Evolutionary conservation across 2,888 invertebrate genomes (phyloP).

Genomic region (Galeopsomyia nigrocyanea): DNA sequence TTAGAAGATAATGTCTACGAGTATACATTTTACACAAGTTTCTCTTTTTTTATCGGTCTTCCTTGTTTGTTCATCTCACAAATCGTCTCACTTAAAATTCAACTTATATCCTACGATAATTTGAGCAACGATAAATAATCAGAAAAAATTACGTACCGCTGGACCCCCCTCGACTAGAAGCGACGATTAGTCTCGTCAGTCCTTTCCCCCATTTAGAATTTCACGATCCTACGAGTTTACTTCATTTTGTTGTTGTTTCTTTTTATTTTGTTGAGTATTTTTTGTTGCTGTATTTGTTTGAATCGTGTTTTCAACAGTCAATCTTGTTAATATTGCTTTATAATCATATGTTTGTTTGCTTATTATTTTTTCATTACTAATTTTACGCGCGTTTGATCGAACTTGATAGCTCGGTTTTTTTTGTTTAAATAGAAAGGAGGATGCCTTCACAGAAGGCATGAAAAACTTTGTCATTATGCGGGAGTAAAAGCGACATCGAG

Average conservation of each 20-base stretch:
- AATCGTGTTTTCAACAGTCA: slow-evolving; percentile 22
- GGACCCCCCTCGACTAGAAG: slow-evolving; percentile 41
- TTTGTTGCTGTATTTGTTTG: not conserved
- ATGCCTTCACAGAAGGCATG: slow-evolving; percentile 45
- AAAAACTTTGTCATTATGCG: slow-evolving; percentile 26
- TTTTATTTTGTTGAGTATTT: slow-evolving; percentile 15
- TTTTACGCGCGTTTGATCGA: slow-evolving; percentile 37
- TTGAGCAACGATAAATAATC: slow-evolving; percentile 22
- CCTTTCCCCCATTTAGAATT: slow-evolving; percentile 30
- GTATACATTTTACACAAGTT: slow-evolving; percentile 37
- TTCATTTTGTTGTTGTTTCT: not conserved
- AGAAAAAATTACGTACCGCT: slow-evolving; percentile 19
- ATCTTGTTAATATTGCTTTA: slow-evolving; percentile 38
- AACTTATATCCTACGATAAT: slow-evolving; percentile 10
- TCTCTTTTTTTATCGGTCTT: not conserved
- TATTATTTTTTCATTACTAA: slow-evolving; percentile 38
- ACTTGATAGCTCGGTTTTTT: slow-evolving; percentile 27
- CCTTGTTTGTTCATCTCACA: not conserved
- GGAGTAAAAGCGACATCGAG: slow-evolving; percentile 3
- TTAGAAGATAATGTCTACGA: slow-evolving; percentile 13
- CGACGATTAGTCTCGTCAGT: slow-evolving; percentile 28
- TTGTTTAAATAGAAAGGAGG: not conserved
- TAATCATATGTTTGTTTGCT: slow-evolving; percentile 9
- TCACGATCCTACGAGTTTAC: slow-evolving; percentile 8
- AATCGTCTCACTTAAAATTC: slow-evolving; percentile 9